Percentiles rank a stretch among this genome's conserved stretches.
These are phyloP conservation scores for Calosoma granatense DNA, from an alignment of 1,140 invertebrate species.

Conservation along the genomic window DNA sequence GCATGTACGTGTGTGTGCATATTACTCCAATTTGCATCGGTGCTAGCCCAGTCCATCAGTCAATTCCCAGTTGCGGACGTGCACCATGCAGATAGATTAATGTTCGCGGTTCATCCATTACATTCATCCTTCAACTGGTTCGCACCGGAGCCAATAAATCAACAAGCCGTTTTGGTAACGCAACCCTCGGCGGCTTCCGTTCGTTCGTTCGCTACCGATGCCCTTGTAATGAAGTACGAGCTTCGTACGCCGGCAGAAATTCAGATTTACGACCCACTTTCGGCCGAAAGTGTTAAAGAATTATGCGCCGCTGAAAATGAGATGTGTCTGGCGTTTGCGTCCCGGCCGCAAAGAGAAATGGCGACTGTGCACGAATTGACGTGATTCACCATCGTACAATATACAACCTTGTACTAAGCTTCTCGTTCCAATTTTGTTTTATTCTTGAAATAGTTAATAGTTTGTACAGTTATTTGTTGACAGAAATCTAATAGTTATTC, in stretches of 20 bases:
- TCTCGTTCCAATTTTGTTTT: no score
- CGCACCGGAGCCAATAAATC: slow-evolving; percentile 9
- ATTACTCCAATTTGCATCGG: slow-evolving; percentile 7
- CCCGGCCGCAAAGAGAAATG: no score
- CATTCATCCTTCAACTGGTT: slow-evolving; percentile 26
- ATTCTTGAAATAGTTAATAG: no score
- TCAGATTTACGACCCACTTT: slow-evolving; percentile 6
- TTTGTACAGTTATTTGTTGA: no score
- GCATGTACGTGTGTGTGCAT: no score
- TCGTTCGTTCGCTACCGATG: no score
- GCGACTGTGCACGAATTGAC: no score
- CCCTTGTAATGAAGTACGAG: slow-evolving; percentile 1
- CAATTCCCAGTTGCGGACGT: slow-evolving; percentile 14
- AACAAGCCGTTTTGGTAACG: not conserved
- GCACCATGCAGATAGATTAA: slow-evolving; percentile 19
- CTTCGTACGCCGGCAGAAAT: not conserved
- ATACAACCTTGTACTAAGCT: no score
- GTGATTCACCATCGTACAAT: no score
- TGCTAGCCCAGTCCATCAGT: slow-evolving; percentile 17
- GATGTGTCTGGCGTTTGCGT: not conserved
- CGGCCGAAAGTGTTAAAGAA: slow-evolving; percentile 1
- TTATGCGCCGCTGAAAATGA: slow-evolving; percentile 3
- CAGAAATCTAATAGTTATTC: no score
- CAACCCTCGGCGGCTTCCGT: not conserved
- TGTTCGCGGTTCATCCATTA: slow-evolving; percentile 26